A percentile compares a stretch with the other conserved stretches of the same genome.
These are phyloP conservation scores for Protonibea diacanthus DNA, from an alignment of 2,797 vertebrate species.

Conservation along the genomic window DNA sequence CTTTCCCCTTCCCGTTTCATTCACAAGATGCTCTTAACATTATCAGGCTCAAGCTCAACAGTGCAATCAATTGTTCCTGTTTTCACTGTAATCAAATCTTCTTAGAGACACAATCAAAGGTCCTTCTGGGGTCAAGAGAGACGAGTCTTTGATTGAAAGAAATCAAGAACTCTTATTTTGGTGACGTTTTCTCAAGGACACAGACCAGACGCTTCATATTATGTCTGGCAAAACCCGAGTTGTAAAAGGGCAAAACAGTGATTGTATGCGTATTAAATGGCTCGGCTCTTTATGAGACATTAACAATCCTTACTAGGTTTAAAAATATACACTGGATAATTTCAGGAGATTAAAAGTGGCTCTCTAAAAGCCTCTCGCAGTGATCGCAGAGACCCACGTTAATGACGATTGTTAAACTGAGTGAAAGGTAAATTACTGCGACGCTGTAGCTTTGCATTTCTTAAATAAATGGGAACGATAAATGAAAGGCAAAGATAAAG, in stretches of 20 bases:
- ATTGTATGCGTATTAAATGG: constrained; percentile 9
- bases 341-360: constrained; percentile 51
- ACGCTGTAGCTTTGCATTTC: constrained; percentile 27
- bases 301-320: constrained; percentile 35
- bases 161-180: constrained; percentile 45
- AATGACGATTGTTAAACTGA: constrained; percentile 54
- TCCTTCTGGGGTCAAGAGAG: constrained; percentile 8
- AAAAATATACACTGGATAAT: constrained; percentile 40
- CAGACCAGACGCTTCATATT: constrained; percentile 1
- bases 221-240: background rate
- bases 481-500: constrained; percentile 31
- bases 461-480: constrained; percentile 49
- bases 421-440: constrained; percentile 48
- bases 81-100: constrained; percentile 35
- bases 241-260: constrained; percentile 15
- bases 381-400: constrained; percentile 44
- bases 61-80: background rate
- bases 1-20: background rate
- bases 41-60: background rate
- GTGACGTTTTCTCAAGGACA: constrained; percentile 28
- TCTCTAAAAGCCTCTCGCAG: constrained; percentile 62
- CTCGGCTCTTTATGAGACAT: constrained; percentile 20
- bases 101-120: constrained; percentile 8
- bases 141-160: constrained; percentile 27
- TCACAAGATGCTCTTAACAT: constrained; percentile 12